phyloP scores from a whole-genome alignment of 1,140 invertebrate genomes.

The Camponotus floridanus region DNA sequence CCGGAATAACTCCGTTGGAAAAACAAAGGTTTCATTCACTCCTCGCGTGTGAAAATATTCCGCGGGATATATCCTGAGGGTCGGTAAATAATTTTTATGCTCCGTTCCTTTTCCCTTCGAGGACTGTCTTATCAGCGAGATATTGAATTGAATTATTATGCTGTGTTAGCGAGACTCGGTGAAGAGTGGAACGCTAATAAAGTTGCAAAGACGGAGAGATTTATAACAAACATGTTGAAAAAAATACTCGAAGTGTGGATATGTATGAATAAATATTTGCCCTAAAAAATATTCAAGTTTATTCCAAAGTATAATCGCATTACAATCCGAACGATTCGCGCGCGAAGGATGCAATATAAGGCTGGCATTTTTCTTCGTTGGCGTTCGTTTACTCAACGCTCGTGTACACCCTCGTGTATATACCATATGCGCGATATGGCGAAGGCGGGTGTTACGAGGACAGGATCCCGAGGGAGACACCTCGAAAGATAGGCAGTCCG shows the following conservation, averaged over 20 bases:
- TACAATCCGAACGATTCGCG: constrained; percentile 30
- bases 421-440: constrained; percentile 55
- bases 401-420: constrained; percentile 21
- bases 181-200: background rate
- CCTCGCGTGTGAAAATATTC: constrained; percentile 18
- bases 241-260: background rate
- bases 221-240: too few species aligned
- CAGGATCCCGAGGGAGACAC: constrained; percentile 76
- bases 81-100: constrained; percentile 48
- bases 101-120: background rate
- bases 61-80: background rate
- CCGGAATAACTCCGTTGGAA: constrained; percentile 67
- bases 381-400: constrained; percentile 63
- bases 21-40: constrained; percentile 69
- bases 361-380: constrained; percentile 57
- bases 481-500: constrained; percentile 77
- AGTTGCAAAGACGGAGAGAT: background rate
- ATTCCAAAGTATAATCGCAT: constrained; percentile 63
- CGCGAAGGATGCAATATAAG: constrained; percentile 22
- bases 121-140: constrained; percentile 18
- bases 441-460: constrained; percentile 75
- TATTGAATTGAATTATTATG: constrained; percentile 43
- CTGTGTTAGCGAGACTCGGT: background rate
- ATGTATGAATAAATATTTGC: background rate
- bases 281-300: background rate